Evolutionary conservation across 2,113 vertebrate species (phyloP), one percentile per base, ranked within the genome.

Genomic region (Forbesichthys agassizii): DNA sequence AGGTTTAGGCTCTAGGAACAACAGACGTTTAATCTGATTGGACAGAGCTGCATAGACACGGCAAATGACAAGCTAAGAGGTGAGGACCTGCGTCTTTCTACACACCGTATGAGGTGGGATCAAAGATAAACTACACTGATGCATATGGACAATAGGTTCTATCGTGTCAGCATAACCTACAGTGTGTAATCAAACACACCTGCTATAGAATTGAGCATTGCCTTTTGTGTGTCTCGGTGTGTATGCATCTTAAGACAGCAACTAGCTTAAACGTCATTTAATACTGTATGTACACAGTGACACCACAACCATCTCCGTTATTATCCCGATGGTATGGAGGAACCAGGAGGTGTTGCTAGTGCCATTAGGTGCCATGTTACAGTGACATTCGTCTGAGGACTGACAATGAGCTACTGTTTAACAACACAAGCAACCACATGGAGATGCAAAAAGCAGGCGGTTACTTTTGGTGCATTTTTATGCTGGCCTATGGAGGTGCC

Each of bases 381-480:
- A 48, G 49, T 63, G 20, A 53, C 16, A 16, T 58, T 61, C 55
- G 68, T 62, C 61, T 64, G 57, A 51, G 33, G 5, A 42, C 58
- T 42, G 66, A 78, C 53, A 82, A 71, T 16, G 63, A 82, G 71
- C 58, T 78, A 79, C 54, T 72, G 73, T 69, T 65, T 73, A 78
- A 83, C 89, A 87, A 78, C 67, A 61, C 48, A 89, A 83, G 67
- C 77, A 78, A 77, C 74, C 70, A 85, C 70, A 88, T 52, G 79
- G 69, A 79, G 68, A 71, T 64, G 71, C 66, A 87, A 87, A 68
- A 83, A 83, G 80, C 74, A 61, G 72, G 36, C n/a, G 69, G 83
- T 91, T 92, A 92, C 90, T 92, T 92, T 92, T 88, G 55, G 73
- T 74, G 89, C 63, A 81, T 72, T 86, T 83, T 88, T 90, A 75